Evolutionary conservation across 2,888 invertebrate genomes (phyloP).

Genomic region (Stenolophus ochropezus): DNA sequence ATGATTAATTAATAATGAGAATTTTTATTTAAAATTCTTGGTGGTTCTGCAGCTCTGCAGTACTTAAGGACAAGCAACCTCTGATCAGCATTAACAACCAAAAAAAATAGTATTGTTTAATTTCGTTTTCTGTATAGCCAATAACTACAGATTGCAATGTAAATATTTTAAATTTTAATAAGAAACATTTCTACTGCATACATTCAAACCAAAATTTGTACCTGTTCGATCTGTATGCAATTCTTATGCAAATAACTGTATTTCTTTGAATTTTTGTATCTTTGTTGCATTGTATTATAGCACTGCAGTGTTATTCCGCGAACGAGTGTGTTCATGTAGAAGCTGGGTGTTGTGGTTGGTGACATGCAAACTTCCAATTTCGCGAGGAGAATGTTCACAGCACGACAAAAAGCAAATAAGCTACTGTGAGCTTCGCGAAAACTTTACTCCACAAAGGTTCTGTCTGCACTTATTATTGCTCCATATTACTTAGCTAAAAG

Average conservation of each 20-base stretch:
- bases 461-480: background rate
- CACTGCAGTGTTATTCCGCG: background rate
- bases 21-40: too few species aligned
- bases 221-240: too few species aligned
- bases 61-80: too few species aligned
- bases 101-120: too few species aligned
- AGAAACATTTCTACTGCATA: too few species aligned
- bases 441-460: constrained; percentile 23
- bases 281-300: background rate
- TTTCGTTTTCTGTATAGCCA: too few species aligned
- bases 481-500: background rate
- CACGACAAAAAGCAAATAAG: constrained; percentile 1
- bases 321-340: background rate
- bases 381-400: constrained; percentile 14
- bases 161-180: too few species aligned
- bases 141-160: too few species aligned
- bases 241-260: background rate
- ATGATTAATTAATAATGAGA: too few species aligned
- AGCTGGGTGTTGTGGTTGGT: background rate
- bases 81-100: too few species aligned
- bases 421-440: background rate
- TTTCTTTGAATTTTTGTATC: background rate
- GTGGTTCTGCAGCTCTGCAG: too few species aligned
- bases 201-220: too few species aligned
- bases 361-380: constrained; percentile 52